Evolutionary conservation across 2,113 vertebrate genomes (phyloP).

Genomic region (Poeciliopsis turrubarensis): DNA sequence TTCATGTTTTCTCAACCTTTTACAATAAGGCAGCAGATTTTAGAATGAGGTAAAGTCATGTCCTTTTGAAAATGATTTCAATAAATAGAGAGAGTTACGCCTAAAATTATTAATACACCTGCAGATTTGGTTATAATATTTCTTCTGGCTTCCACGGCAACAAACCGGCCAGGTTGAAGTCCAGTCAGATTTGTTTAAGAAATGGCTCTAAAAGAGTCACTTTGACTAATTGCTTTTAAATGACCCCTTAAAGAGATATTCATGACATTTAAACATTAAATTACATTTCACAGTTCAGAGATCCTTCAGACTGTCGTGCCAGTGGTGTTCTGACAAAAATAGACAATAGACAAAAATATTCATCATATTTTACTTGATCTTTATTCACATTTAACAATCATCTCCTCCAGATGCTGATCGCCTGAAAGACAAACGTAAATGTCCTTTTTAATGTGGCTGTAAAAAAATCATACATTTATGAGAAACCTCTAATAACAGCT

Average conservation of each 20-base stretch:
- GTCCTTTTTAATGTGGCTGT: background rate
- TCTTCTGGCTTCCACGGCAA: no score
- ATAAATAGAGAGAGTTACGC: no score
- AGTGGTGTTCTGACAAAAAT: background rate
- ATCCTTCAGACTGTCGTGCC: slow-evolving; percentile 30
- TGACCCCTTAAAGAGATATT: slow-evolving; percentile 23
- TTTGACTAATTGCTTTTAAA: slow-evolving; percentile 51
- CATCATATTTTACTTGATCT: slow-evolving; percentile 43
- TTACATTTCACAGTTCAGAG: slow-evolving; percentile 21
- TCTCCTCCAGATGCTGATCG: slow-evolving; percentile 33
- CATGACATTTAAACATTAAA: slow-evolving; percentile 43
- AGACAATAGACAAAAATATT: slow-evolving; percentile 32
- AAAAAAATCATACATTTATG: background rate
- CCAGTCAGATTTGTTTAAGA: slow-evolving; percentile 22
- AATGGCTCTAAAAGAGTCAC: slow-evolving; percentile 32
- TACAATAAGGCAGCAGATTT: no score
- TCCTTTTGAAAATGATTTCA: no score
- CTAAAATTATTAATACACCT: no score
- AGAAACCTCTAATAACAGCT: background rate
- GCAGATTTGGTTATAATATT: no score
- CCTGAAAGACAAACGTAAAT: slow-evolving; percentile 39
- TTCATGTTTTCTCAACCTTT: no score
- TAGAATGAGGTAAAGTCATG: no score
- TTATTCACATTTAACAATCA: slow-evolving; percentile 41
- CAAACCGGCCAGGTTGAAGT: background rate